Evolutionary conservation across 35 echinoderm and acorn worm species (phyloP).

Genomic region (Apostichopus japonicus): DNA sequence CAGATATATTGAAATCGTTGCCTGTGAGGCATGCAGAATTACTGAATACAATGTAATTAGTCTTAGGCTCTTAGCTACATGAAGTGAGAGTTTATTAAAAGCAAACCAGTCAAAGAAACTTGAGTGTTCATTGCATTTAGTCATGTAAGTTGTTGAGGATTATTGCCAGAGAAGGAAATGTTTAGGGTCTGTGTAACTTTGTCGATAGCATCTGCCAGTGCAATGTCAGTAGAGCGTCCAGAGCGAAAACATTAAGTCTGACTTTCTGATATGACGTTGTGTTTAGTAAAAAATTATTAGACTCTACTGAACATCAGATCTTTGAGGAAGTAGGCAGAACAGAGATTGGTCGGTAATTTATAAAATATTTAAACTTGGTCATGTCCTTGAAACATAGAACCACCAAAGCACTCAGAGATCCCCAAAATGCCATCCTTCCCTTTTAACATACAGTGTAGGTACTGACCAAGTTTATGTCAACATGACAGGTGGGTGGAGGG

Average conservation of each 20-base stretch:
- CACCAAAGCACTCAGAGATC: too few species aligned
- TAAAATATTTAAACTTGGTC: too few species aligned
- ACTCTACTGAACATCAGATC: slow-evolving; percentile 10
- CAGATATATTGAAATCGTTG: not conserved
- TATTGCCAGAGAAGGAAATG: not conserved
- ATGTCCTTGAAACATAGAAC: too few species aligned
- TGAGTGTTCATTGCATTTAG: not conserved
- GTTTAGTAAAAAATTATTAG: not conserved
- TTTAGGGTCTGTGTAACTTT: not conserved
- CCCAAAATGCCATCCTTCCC: too few species aligned
- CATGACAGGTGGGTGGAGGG: too few species aligned
- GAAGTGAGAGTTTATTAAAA: slow-evolving; percentile 7
- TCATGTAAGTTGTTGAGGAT: slow-evolving; percentile 13
- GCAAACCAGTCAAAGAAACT: slow-evolving; percentile 31
- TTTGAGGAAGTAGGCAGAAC: not conserved
- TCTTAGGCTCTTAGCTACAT: slow-evolving; percentile 14
- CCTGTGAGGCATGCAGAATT: not conserved
- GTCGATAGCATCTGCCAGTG: not conserved
- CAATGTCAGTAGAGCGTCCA: not conserved
- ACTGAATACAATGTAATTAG: slow-evolving; percentile 25
- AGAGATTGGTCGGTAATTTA: slow-evolving; percentile 5
- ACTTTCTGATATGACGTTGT: not conserved
- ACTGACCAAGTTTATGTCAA: too few species aligned
- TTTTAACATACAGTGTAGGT: too few species aligned
- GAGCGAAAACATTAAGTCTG: not conserved